Base-by-base conservation (phyloP, 64 coral and sea anemone species). In the Acropora yongei region DNA sequence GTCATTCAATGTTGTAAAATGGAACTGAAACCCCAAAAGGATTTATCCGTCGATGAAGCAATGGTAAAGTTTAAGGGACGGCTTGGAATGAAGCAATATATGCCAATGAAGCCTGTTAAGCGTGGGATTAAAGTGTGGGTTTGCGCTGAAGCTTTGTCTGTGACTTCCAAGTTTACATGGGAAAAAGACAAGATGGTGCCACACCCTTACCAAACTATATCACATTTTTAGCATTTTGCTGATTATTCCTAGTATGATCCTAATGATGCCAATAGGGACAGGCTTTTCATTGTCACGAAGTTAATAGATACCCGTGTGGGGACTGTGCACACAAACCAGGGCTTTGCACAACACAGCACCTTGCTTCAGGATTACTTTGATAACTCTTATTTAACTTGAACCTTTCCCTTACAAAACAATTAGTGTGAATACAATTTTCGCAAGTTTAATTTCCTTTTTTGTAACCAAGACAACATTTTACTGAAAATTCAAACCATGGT, bases 61-160 rank as follows among this genome's bases (percentile, higher is more conserved):
- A 72, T 84, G 45, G 41, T 88, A 14, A 77, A 77, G 45, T 87
- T 50, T 55, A 89, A 94, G 17, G 92, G 80, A 60, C n/a, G 72
- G 16, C 78, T 88, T 83, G 78, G 78, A 19, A 83, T 89, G 53
- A 89, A 94, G n/a, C 87, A 89, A 44, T 89, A 85, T 47, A 67
- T 94, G 72, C 92, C 92, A 13, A 75, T 71, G 71, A 94, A 94
- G 55, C 87, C 87, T 5, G 49, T 90, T 6, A 94, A 94, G 76
- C 57, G 58, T 39, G 87, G 87, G 7, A 94, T 94, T 3, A 90
- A 94, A 80, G 87, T 94, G 17, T 89, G 92, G 84, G 76, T 50
- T 1, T 65, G 86, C 40, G 80, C 69, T 1, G 92, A 94, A 72
- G 67, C 58, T 94, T 76, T 49, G 55, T 89, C 47, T 89, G 61